phyloP scores from a whole-genome alignment of 2,113 vertebrate genomes.

The Apodemus sylvaticus region DNA sequence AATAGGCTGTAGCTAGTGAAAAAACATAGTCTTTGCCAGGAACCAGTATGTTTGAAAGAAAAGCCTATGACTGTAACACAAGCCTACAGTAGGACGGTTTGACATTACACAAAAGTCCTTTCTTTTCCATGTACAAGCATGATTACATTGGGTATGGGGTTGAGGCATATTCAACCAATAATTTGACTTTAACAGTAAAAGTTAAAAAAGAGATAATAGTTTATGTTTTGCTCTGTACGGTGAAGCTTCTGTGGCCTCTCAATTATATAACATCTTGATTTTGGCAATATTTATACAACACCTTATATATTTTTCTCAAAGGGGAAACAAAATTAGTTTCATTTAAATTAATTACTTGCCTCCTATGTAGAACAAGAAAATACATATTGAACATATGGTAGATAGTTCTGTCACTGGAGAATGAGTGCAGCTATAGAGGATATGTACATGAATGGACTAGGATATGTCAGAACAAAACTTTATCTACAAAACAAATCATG shows the following conservation, averaged over 20 bases:
- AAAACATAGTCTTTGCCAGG: neutral
- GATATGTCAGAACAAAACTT: slow-evolving; percentile 32
- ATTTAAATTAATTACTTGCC: neutral
- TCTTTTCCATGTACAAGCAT: neutral
- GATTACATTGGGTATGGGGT: neutral
- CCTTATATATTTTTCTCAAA: neutral
- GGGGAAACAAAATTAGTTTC: neutral
- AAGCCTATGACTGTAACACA: neutral
- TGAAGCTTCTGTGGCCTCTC: neutral
- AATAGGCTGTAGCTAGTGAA: neutral
- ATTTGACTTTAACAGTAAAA: neutral
- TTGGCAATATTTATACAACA: neutral
- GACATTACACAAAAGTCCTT: neutral
- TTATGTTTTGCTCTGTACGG: neutral
- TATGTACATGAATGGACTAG: neutral
- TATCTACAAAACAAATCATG: neutral
- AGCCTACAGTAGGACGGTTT: neutral
- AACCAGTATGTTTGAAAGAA: neutral
- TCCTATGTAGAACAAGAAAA: neutral
- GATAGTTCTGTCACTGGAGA: neutral
- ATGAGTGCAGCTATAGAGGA: neutral
- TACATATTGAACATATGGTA: neutral
- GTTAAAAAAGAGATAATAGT: neutral
- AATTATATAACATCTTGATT: neutral
- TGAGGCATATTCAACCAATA: neutral